Base-by-base conservation (phyloP, 2,888 invertebrate species). In the Halictus quadricinctus region DNA sequence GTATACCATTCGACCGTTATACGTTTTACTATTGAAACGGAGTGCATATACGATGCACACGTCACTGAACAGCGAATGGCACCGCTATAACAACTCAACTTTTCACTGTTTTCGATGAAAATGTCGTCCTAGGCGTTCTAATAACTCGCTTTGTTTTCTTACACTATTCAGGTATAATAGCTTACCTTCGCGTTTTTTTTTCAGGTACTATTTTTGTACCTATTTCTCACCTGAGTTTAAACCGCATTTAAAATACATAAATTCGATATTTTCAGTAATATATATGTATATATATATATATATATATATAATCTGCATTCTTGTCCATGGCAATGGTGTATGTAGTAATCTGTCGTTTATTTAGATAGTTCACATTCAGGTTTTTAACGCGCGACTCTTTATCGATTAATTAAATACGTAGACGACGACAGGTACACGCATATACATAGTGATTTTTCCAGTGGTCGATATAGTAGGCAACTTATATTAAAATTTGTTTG, bases 161-260 rank as follows among this genome's bases (percentile, higher is more conserved):
- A 79, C 15, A 81, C 58, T 79, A 72, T 70, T 79, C 79, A 77
- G 41, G 72, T 69, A 69, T 76, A 80, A 41, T 43, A 76, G 69
- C 81, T 89, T 85, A 88, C 76, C 88, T 87, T 77, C 80, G 48
- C 78, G 48, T 36, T 58, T n/a, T 54, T 25, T 58, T 58, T 58
- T 89, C 88, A 91, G 90, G 90, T 92, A 91, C 88, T 87, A 58
- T 66, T 41, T 90, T 92, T 90, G 88, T 91, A 91, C 90, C 88
- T 84, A 85, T 80, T 85, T 91, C 85, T 83, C 84, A 87, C 88
- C 87, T 89, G 87, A 92, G 84, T 80, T 88, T 78, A 73, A 87
- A 85, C 82, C 79, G 82, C 78, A 72, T 83, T 87, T 79, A 85
- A 90, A 54, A 86, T 84, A 84, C 75, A 83, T 76, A 76, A 70